Evolutionary conservation across 1,140 invertebrate species (phyloP).

Genomic region (Saccostrea glomerata): DNA sequence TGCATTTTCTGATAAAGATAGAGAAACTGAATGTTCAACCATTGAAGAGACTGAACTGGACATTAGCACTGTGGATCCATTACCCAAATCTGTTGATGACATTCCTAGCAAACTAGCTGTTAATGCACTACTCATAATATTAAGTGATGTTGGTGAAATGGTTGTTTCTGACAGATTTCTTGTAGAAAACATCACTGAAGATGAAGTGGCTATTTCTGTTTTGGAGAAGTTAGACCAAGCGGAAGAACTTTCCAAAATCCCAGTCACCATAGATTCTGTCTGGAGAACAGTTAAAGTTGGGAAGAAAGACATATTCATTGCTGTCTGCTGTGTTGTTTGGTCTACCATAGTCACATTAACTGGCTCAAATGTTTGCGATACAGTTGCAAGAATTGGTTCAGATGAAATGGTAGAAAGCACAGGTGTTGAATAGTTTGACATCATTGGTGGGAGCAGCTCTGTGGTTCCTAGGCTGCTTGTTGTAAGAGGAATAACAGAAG

Average conservation of each 20-base stretch:
- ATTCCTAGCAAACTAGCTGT: not conserved
- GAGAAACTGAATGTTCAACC: not conserved
- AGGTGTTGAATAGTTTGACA: conserved; percentile 1
- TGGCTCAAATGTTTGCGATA: not conserved
- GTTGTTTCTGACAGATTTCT: conserved; percentile 2
- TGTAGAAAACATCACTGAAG: not conserved
- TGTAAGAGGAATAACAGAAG: not conserved
- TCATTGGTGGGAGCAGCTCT: not conserved
- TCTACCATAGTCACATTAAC: not conserved
- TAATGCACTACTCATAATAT: not conserved
- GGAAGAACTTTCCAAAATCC: not conserved
- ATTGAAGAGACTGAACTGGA: not conserved
- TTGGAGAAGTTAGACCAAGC: not conserved
- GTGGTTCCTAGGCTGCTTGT: not conserved
- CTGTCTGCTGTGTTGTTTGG: not conserved
- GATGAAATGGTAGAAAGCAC: not conserved
- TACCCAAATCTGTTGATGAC: not conserved
- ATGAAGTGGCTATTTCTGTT: not conserved
- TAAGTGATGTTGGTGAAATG: not conserved
- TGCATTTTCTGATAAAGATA: not conserved
- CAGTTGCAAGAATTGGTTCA: not conserved
- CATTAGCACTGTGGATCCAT: not conserved
- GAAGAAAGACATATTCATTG: not conserved
- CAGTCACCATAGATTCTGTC: not conserved
- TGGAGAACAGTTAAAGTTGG: not conserved